Base-by-base conservation (phyloP, 2,113 vertebrate genomes). In the Leucopsar rothschildi region DNA sequence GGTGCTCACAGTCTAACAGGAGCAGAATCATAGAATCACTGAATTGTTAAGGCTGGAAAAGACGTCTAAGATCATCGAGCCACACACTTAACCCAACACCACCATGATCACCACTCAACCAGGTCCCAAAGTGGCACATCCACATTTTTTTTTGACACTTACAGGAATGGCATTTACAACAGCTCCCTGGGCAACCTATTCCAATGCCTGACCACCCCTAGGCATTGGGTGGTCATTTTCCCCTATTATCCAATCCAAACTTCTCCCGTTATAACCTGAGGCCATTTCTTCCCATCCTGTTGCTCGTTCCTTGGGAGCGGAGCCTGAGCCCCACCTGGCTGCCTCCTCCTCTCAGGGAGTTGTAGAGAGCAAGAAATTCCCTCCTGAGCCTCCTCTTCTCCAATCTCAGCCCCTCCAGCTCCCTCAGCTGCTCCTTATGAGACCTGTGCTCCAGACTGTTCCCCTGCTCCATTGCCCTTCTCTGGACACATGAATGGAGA, bases 301-400 rank as follows among this genome's bases (percentile, higher is more conserved):
- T 23, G 0, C 18, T 71, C 52, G 37, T 25, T 39, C 24, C 69
- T 4, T 53, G 45, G 45, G 20, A 60, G 61, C 11, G 40, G 39
- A 75, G 23, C 29, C 60, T 20, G 33, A 29, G 0, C 9, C 24
- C 11, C 20, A 29, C 7, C 5, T 40, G 45, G 45, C 33, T 73
- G 31, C 31, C 6, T 2, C 1, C 24, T 53, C 19, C 5, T 53
- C 21, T 22, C 60, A 45, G 69, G 39, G 24, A 45, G 28, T 15
- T 75, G 39, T 22, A 7, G n/a, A 35, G 24, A 31, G 1, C 0
- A 0, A 40, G 47, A 25, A 75, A 3, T 8, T 27, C 2, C 11
- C 45, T 2, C 47, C 20, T 55, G 40, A 61, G 29, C 25, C 25
- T 68, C 17, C n/a, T 27, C 2, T 68, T 27, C 24, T 3, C 9